A percentile compares a stretch with the other conserved stretches of the same genome.
phyloP scores from a whole-genome alignment of 2,797 vertebrate genomes.

The Onychomys leucogaster region DNA sequence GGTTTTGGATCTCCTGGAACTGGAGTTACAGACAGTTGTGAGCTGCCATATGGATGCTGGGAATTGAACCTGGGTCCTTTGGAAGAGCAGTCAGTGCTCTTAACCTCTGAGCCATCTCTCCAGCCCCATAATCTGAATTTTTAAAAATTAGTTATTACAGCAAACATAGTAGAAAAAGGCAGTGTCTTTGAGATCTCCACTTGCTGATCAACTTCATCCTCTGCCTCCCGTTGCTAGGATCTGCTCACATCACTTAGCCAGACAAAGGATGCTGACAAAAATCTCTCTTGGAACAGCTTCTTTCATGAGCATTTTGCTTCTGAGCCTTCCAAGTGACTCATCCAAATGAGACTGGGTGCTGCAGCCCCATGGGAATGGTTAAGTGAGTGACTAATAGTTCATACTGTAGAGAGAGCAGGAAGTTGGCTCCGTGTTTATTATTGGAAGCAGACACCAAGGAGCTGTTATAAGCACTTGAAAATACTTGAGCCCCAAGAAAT shows the following conservation, averaged over 20 bases:
- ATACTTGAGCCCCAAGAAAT: constrained; percentile 18
- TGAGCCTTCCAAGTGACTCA: constrained; percentile 80
- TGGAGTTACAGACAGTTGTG: no score
- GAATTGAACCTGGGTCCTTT: no score
- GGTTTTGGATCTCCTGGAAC: no score
- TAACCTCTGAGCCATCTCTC: no score
- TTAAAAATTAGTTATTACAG: constrained; percentile 20
- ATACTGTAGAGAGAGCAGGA: constrained; percentile 62
- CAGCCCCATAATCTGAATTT: neutral
- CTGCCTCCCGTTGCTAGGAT: constrained; percentile 59
- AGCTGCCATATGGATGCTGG: no score
- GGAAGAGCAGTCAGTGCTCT: no score
- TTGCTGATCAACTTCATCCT: constrained; percentile 63
- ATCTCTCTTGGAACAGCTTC: constrained; percentile 75
- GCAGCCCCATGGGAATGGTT: constrained; percentile 50
- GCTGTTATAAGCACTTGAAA: constrained; percentile 17
- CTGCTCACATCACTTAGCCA: constrained; percentile 67
- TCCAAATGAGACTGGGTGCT: constrained; percentile 61
- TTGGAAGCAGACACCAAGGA: constrained; percentile 54
- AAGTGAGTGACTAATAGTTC: constrained; percentile 75
- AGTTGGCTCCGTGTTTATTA: constrained; percentile 71
- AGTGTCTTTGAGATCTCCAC: neutral
- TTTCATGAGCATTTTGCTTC: constrained; percentile 60
- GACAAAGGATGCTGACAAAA: constrained; percentile 72
- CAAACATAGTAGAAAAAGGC: constrained; percentile 51